Percentiles rank a stretch among this genome's conserved stretches.
Evolutionary conservation across 2,888 invertebrate genomes (phyloP).

Genomic region (Spilarctia lutea): DNA sequence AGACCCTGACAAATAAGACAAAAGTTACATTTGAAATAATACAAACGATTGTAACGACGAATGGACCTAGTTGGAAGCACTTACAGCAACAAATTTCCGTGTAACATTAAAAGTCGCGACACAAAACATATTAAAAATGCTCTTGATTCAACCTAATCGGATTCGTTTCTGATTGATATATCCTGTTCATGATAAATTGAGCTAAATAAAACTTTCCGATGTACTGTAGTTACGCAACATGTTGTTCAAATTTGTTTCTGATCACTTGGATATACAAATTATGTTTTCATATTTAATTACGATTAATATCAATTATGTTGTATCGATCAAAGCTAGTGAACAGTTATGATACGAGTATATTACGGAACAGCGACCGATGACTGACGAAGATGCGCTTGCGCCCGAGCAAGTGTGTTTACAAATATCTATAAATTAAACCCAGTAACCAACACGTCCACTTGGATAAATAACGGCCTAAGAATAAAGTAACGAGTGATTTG

Average conservation of each 20-base stretch:
- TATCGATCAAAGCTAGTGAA: constrained; percentile 1
- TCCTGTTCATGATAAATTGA: constrained; percentile 16
- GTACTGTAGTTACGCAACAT: neutral
- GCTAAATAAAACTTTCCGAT: neutral
- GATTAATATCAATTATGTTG: neutral
- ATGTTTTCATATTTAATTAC: neutral
- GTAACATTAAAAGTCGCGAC: neutral
- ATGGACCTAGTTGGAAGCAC: neutral
- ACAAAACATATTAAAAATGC: constrained; percentile 1
- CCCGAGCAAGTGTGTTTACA: constrained; percentile 67
- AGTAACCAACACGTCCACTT: constrained; percentile 52
- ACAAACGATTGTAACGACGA: neutral
- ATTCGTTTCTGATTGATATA: constrained; percentile 20
- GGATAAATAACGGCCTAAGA: constrained; percentile 24
- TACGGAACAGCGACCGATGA: constrained; percentile 2
- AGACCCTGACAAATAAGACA: neutral
- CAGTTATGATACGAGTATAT: neutral
- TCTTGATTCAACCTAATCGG: constrained; percentile 14
- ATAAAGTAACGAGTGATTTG: neutral
- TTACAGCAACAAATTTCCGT: neutral
- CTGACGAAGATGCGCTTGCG: constrained; percentile 29
- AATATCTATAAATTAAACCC: constrained; percentile 66
- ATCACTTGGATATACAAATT: neutral
- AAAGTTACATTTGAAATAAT: neutral
- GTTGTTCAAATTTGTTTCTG: neutral